Evolutionary conservation across 2,888 invertebrate species (phyloP).

Genomic region (Aleiodes alternator): DNA sequence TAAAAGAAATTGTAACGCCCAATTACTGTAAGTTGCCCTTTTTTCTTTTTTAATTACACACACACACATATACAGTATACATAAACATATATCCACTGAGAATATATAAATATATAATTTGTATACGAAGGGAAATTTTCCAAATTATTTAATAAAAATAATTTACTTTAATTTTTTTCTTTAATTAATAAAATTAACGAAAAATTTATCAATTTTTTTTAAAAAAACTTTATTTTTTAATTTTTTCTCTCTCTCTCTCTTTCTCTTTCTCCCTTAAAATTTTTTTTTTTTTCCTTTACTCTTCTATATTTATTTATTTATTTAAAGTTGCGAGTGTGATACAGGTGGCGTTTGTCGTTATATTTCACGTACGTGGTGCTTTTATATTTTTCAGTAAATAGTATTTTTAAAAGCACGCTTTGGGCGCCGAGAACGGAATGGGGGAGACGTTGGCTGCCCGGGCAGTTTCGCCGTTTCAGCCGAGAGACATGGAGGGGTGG

Average conservation of each 20-base stretch:
- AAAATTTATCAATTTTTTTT: not conserved
- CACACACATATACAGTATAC: slow-evolving; percentile 18
- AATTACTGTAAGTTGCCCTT: not conserved
- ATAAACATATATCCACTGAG: slow-evolving; percentile 31
- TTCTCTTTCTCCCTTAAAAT: no score
- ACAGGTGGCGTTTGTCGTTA: slow-evolving; percentile 54
- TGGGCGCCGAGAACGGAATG: slow-evolving; percentile 75
- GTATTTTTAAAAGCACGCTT: slow-evolving; percentile 68
- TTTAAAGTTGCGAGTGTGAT: slow-evolving; percentile 46
- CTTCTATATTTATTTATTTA: not conserved
- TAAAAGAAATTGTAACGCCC: no score
- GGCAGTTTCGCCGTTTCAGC: slow-evolving; percentile 72
- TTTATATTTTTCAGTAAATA: slow-evolving; percentile 59
- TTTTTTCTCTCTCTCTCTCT: no score
- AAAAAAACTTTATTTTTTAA: no score
- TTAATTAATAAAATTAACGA: not conserved
- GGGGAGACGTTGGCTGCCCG: slow-evolving; percentile 74
- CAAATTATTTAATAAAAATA: not conserved
- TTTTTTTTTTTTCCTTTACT: no score
- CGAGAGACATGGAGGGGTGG: slow-evolving; percentile 61
- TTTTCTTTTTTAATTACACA: no score
- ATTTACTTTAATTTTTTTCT: not conserved
- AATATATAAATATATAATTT: slow-evolving; percentile 35
- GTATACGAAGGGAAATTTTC: slow-evolving; percentile 18
- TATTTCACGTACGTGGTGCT: slow-evolving; percentile 51